Base-by-base conservation (phyloP, 2,797 vertebrate genomes). In the Betta splendens region DNA sequence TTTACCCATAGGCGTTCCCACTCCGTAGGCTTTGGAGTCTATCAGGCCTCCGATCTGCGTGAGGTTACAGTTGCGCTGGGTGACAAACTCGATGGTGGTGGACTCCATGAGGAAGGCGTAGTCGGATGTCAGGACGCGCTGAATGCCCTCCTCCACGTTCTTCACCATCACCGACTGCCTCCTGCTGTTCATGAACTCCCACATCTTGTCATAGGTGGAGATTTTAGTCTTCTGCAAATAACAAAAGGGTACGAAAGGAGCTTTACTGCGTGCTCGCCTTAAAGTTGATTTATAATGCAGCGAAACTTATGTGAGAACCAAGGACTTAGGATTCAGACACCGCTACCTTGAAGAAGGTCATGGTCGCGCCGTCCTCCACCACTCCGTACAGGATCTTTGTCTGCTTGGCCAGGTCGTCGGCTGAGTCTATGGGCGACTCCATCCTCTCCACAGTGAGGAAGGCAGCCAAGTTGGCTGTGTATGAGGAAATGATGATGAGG, bases 401-500 rank as follows among this genome's bases (percentile, higher is more conserved):
- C 77, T 99, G 96, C 75, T 99, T 99, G 65, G 97, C 96, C 87
- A 99, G 92, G 83, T 99, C 97, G 32, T 99, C 97, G 2, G 97
- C 97, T 9, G 97, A 98, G 77, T 98, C 96, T 56, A 99, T 99
- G 35, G 97, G 97, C 2, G 97, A 99, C 90, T 99, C 97, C 97
- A 99, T 99, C 48, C 96, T 93, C 80, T 99, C 97, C 92, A 99
- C 96, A 42, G 97, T 99, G 88, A 99, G 95, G 92, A 99, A 99
- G 73, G 97, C 97, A 70, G 97, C 96, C 91, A 99, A 85, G 89
- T 99, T 99, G 88, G 97, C 97, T 71, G 97, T 99, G 64, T 99
- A 99, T 48, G 97, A 99, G 70, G 96, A 98, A 89, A 99, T 98
- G 91, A 99, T 98, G 93, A 98, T 99, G 91, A 99, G 94, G 81